phyloP scores from a whole-genome alignment of 1,140 invertebrate genomes.

The Drosophila nikananu region DNA sequence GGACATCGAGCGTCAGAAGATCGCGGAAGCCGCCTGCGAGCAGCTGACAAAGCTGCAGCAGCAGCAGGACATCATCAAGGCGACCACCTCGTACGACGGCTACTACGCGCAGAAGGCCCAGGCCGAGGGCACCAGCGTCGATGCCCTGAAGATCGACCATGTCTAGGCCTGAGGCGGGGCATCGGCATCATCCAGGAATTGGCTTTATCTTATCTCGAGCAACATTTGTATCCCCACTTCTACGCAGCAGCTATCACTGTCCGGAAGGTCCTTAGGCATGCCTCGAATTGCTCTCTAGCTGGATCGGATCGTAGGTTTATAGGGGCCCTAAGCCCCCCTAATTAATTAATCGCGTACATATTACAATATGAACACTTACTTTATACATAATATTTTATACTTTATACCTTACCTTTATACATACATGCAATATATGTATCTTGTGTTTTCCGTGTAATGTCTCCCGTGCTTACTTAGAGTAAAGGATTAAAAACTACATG shows the following conservation, averaged over 20 bases:
- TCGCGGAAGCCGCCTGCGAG: conserved; percentile 72
- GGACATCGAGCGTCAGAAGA: conserved; percentile 74
- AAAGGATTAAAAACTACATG: conserved; percentile 47
- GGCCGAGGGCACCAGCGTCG: conserved; percentile 65
- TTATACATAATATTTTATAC: conserved; percentile 27
- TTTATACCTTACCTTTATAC: conserved; percentile 36
- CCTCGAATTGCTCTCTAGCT: conserved; percentile 52
- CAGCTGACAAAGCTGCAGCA: conserved; percentile 72
- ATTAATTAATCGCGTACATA: conserved; percentile 38
- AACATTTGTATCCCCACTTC: conserved; percentile 33
- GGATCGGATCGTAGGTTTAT: conserved; percentile 39
- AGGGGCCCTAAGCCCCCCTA: conserved; percentile 5
- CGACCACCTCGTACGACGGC: conserved; percentile 70
- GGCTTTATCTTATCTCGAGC: conserved; percentile 8
- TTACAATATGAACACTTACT: conserved; percentile 36
- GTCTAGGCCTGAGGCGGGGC: conserved; percentile 39
- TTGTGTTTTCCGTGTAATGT: conserved; percentile 41
- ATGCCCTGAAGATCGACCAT: conserved; percentile 71
- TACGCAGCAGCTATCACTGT: conserved; percentile 22
- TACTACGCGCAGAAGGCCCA: conserved; percentile 73
- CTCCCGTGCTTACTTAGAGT: conserved; percentile 55
- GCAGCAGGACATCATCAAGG: conserved; percentile 74
- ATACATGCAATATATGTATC: conserved; percentile 49
- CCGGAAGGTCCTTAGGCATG: conserved; percentile 22
- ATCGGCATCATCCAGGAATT: not conserved